Conservation (phyloP, 1,140 invertebrate species). For the Diachasmimorpha longicaudata region DNA sequence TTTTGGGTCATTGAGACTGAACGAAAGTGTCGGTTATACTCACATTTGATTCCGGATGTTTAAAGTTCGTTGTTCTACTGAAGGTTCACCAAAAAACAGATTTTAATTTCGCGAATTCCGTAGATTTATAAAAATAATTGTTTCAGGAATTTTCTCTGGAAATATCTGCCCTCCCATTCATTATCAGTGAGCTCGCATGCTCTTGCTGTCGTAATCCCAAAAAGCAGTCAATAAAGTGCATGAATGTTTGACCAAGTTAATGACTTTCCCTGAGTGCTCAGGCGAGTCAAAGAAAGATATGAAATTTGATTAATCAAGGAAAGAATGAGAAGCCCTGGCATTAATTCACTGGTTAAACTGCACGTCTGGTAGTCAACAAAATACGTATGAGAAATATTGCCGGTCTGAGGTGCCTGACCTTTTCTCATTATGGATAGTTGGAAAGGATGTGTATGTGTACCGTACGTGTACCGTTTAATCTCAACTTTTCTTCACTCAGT, state of each 20-base stretch:
- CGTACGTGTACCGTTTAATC: background rate
- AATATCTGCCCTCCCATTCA: no score
- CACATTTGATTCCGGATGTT: background rate
- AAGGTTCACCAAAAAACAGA: no score
- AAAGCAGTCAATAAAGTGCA: background rate
- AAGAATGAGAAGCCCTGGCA: conserved; percentile 33
- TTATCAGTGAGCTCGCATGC: no score
- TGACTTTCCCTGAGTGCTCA: background rate
- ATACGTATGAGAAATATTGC: conserved; percentile 22
- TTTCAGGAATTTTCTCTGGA: no score
- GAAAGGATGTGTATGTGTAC: background rate
- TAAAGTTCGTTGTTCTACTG: no score
- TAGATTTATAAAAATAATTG: no score
- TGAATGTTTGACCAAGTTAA: no score
- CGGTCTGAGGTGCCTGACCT: conserved; percentile 25
- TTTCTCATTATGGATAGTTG: conserved; percentile 19
- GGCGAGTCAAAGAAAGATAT: background rate
- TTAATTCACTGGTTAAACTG: conserved; percentile 28
- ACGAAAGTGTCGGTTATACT: background rate
- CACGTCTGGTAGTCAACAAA: conserved; percentile 28
- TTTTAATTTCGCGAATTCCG: no score
- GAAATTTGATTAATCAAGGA: background rate
- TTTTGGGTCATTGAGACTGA: background rate
- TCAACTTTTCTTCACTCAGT: background rate
- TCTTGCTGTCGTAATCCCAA: no score